Evolutionary conservation across 2,797 vertebrate species (phyloP), one percentile per base, ranked within the genome.

Genomic region (Eulemur mongoz): DNA sequence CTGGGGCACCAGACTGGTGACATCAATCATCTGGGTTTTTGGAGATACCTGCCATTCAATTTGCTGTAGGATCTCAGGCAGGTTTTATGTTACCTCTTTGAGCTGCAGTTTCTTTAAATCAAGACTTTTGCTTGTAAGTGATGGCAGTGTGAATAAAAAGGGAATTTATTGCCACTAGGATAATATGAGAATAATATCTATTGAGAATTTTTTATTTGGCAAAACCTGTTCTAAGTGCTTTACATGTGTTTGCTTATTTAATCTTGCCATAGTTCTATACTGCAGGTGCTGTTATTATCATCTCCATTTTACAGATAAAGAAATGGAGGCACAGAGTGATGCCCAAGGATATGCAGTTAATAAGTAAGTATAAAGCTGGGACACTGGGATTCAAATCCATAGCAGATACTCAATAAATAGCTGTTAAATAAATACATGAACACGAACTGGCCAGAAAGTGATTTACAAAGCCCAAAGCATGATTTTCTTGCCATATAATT

Each of bases 171-270:
- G 50, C 15, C 30, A 63, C 10, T 52, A 75, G 72, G 81, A 63
- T 92, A 80, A 73, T 69, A 61, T 69, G 32, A 70, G n/a, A 35
- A 65, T 65, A 93, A 75, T 27, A 91, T 84, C 50, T 86, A n/a
- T 48, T 90, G 76, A 96, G 38, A 92, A 65, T 2, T 72, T 83
- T 88, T 32, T 87, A n/a, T 69, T 95, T 94, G 20, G n/a, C 69
- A 48, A 52, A 69, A 75, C 40, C 20, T 86, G 14, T 57, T 96
- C 27, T 75, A 88, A 81, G 35, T 22, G 38, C 20, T 40, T 82
- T 75, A 48, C 27, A 13, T 75, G 12, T 27, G 59, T 90, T 69
- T 79, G 23, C 78, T 96, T 87, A 45, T 48, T 63, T 87, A 69
- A 54, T 87, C 18, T 43, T 10, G 65, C 27, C 30, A 73, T 7